phyloP scores from a whole-genome alignment of 1,140 invertebrate species.

The Pseudoatta argentina region DNA sequence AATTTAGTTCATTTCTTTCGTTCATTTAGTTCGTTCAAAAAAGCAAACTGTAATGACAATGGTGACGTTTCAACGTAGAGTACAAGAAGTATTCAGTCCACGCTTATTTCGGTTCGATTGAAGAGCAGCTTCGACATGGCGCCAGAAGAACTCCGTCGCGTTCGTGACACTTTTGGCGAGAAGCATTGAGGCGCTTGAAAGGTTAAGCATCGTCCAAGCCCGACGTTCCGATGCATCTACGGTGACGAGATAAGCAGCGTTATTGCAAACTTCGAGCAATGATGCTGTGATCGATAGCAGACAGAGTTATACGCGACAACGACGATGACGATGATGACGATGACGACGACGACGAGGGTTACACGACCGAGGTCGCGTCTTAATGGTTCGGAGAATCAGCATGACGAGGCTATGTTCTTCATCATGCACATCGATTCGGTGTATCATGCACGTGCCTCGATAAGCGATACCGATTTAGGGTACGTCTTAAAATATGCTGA shows the following conservation, averaged over 20 bases:
- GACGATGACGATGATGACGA: conserved; percentile 17
- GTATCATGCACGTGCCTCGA: neutral
- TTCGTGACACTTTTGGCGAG: conserved; percentile 48
- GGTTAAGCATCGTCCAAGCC: conserved; percentile 56
- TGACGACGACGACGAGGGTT: conserved; percentile 59
- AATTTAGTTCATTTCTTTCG: neutral
- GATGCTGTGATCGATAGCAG: conserved; percentile 67
- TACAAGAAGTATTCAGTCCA: conserved; percentile 24
- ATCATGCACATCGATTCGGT: conserved; percentile 32
- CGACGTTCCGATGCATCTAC: conserved; percentile 54
- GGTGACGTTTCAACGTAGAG: neutral
- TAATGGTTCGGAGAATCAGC: conserved; percentile 72
- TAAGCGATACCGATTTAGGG: conserved; percentile 15
- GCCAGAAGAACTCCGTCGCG: conserved; percentile 49
- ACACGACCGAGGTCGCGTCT: conserved; percentile 61
- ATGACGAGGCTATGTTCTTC: conserved; percentile 36
- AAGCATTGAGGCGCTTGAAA: conserved; percentile 36
- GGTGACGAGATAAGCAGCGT: conserved; percentile 58
- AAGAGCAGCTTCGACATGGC: conserved; percentile 42
- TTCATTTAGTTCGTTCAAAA: no score
- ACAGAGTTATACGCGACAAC: conserved; percentile 57
- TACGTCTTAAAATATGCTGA: neutral
- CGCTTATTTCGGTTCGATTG: conserved; percentile 39
- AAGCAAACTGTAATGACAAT: neutral
- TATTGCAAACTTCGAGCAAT: conserved; percentile 57